Percentiles rank a stretch among this genome's conserved stretches.
These are phyloP conservation scores for Aurelia sp. DNA, from an alignment of 30 jellyfish, hydroid and myxozoan genomes.

Conservation along the genomic window DNA sequence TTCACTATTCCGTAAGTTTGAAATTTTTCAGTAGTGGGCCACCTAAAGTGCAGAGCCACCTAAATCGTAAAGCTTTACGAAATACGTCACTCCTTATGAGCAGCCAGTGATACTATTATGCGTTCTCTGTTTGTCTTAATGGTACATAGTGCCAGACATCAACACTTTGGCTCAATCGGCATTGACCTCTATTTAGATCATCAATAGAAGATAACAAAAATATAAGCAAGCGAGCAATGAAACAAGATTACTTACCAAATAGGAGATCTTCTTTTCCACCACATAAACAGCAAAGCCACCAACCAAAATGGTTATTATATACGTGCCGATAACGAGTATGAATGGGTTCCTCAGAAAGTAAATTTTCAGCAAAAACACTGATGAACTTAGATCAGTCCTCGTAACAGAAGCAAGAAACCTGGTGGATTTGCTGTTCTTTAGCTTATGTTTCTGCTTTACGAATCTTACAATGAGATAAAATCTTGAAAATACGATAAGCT, in stretches of 20 bases:
- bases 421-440: slow-evolving; percentile 89
- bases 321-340: slow-evolving; percentile 60
- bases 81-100: too few relatives aligned
- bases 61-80: too few relatives aligned
- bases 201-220: background rate
- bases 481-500: slow-evolving; percentile 78
- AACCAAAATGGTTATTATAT: slow-evolving; percentile 57
- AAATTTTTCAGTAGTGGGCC: too few relatives aligned
- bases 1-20: too few relatives aligned
- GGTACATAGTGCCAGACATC: too few relatives aligned
- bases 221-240: background rate
- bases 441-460: slow-evolving; percentile 84
- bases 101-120: too few relatives aligned
- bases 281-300: slow-evolving; percentile 93
- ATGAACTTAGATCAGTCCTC: slow-evolving; percentile 78
- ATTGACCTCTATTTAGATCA: too few relatives aligned
- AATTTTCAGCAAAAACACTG: slow-evolving; percentile 77
- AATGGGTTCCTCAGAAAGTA: slow-evolving; percentile 89
- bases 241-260: slow-evolving; percentile 58
- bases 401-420: slow-evolving; percentile 96
- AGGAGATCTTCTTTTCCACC: slow-evolving; percentile 68
- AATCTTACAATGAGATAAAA: slow-evolving; percentile 75
- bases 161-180: too few relatives aligned
- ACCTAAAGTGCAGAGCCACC: too few relatives aligned
- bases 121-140: too few relatives aligned